Conservation (phyloP, 2,113 vertebrate species). For the Gambusia affinis region DNA sequence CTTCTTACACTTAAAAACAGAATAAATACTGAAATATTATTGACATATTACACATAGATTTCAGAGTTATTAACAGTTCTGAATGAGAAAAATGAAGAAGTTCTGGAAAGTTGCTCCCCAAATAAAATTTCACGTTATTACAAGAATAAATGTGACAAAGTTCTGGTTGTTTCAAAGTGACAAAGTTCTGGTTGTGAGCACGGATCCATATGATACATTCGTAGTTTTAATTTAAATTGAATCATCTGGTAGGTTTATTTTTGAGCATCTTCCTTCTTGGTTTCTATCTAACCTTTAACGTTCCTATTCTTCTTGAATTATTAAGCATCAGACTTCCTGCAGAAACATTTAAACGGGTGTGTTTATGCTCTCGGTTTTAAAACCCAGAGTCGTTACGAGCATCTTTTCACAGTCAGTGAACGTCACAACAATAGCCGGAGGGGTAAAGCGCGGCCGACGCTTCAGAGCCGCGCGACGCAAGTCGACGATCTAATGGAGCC, state of each 20-base stretch:
- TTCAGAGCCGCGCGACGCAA: constrained; percentile 21
- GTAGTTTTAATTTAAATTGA: not conserved
- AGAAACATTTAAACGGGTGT: constrained; percentile 12
- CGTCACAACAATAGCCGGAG: constrained; percentile 49
- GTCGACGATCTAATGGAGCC: constrained; percentile 55
- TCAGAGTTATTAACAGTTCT: not conserved
- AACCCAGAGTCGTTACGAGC: constrained; percentile 25
- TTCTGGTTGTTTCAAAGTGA: too few relatives aligned
- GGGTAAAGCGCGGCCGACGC: constrained; percentile 17
- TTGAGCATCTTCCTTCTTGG: not conserved
- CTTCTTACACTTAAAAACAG: too few relatives aligned
- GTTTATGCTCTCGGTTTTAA: constrained; percentile 5
- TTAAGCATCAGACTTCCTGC: not conserved
- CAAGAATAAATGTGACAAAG: too few relatives aligned
- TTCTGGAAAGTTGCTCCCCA: not conserved
- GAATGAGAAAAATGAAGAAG: not conserved
- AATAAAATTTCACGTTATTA: too few relatives aligned
- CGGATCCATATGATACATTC: too few relatives aligned
- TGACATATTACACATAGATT: too few relatives aligned
- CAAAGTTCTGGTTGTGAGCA: too few relatives aligned
- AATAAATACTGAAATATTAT: too few relatives aligned
- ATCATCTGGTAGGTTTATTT: not conserved
- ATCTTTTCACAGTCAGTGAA: constrained; percentile 36
- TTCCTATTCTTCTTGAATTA: not conserved
- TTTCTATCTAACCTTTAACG: not conserved